Percentiles rank a stretch among this genome's conserved stretches.
phyloP scores from a whole-genome alignment of 1,140 invertebrate species.

The Drosophila oshimai region DNA sequence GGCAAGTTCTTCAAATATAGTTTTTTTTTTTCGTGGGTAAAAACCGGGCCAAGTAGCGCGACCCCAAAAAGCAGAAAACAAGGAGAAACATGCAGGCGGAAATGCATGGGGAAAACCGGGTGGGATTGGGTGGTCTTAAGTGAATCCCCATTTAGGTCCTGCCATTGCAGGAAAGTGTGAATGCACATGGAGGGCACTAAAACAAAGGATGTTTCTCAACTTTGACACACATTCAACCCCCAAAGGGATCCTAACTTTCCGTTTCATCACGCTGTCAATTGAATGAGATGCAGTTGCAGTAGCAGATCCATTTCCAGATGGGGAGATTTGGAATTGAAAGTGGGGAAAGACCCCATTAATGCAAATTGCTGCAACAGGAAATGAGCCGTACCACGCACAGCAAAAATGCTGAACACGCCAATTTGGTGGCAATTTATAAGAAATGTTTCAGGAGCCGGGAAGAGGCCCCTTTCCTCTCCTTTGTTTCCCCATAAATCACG shows the following conservation, averaged over 20 bases:
- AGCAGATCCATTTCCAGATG: background rate
- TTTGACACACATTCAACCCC: conserved; percentile 49
- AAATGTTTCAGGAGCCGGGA: conserved; percentile 27
- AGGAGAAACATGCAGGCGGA: conserved; percentile 48
- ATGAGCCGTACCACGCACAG: conserved; percentile 62
- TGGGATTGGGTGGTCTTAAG: background rate
- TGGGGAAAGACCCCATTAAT: conserved; percentile 23
- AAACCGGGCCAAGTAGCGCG: conserved; percentile 55
- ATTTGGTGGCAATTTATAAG: conserved; percentile 64
- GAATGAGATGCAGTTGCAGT: conserved; percentile 9
- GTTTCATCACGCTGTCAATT: conserved; percentile 42
- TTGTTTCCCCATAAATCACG: conserved; percentile 5
- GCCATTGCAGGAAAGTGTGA: background rate
- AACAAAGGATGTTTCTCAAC: conserved; percentile 43
- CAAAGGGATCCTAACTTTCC: conserved; percentile 33
- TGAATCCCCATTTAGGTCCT: conserved; percentile 15
- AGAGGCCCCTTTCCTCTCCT: background rate
- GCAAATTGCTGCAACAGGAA: conserved; percentile 70
- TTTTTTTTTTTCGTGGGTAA: conserved; percentile 12
- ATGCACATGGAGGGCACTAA: conserved; percentile 21
- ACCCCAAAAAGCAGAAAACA: conserved; percentile 44
- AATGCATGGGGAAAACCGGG: conserved; percentile 33
- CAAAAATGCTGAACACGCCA: conserved; percentile 40
- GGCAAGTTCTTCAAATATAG: conserved; percentile 33
- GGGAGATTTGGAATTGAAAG: background rate